phyloP scores from a whole-genome alignment of 2,797 vertebrate genomes.

The Urosaurus nigricauda region DNA sequence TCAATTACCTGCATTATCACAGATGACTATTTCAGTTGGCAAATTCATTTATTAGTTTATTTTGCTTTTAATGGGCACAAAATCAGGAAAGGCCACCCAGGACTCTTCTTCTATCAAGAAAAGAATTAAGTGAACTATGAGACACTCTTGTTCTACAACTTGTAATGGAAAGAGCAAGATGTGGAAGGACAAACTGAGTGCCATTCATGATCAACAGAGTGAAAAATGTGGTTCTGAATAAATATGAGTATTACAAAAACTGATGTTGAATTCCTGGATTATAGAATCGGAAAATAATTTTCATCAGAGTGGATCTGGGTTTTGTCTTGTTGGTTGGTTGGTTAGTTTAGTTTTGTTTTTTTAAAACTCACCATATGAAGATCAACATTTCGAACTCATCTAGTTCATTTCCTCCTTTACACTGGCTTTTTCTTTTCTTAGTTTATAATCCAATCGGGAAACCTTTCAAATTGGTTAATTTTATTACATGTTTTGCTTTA shows the following conservation, averaged over 20 bases:
- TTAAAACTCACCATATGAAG: background rate
- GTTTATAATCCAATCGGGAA: conserved; percentile 23
- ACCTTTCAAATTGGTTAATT: conserved; percentile 35
- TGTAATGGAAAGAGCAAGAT: background rate
- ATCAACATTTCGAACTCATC: background rate
- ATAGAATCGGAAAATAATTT: conserved; percentile 14
- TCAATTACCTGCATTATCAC: background rate
- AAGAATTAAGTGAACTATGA: conserved; percentile 1
- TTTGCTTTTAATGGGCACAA: no score
- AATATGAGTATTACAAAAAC: background rate
- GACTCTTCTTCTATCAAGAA: background rate
- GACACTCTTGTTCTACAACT: background rate
- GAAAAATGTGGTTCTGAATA: background rate
- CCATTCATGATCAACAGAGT: background rate
- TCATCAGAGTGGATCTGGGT: background rate
- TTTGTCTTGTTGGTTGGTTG: background rate
- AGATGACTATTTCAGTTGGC: background rate
- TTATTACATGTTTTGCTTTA: conserved; percentile 28
- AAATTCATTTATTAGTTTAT: no score
- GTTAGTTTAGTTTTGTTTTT: no score
- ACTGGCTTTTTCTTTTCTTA: conserved; percentile 15
- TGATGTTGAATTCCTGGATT: conserved; percentile 16
- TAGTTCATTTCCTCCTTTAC: background rate
- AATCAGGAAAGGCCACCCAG: no score
- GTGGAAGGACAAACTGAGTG: background rate